phyloP scores from a whole-genome alignment of 2,888 invertebrate species.

The Trichogramma dendrolimi region DNA sequence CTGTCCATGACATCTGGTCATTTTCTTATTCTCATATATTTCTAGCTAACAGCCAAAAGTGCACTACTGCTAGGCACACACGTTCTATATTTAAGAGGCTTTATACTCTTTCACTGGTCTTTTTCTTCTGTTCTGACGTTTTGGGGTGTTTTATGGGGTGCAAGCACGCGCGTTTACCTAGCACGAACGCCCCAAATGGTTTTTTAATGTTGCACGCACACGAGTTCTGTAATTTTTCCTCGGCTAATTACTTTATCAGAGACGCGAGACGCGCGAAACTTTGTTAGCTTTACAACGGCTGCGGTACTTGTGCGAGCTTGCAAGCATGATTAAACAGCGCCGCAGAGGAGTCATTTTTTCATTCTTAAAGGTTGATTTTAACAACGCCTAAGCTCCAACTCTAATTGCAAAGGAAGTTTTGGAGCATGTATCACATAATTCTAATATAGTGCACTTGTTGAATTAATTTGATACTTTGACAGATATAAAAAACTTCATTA shows the following conservation, averaged over 20 bases:
- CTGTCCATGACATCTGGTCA: constrained; percentile 2
- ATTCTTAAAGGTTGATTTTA: constrained; percentile 1
- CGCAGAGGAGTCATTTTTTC: not conserved
- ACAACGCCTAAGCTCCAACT: constrained; percentile 9
- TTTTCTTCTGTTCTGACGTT: not conserved
- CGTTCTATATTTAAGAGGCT: constrained; percentile 2
- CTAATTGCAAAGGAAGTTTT: constrained; percentile 8
- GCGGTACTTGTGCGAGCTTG: not conserved
- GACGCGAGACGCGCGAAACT: constrained; percentile 2
- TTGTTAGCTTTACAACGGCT: constrained; percentile 4
- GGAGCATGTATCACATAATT: not conserved
- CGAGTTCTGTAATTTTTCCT: constrained; percentile 17
- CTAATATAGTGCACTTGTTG: constrained; percentile 3
- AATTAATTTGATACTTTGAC: not conserved
- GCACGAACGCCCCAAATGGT: constrained; percentile 15
- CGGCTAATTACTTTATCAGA: constrained; percentile 24
- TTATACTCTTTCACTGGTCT: not conserved
- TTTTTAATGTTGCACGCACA: constrained; percentile 21
- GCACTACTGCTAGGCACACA: not conserved
- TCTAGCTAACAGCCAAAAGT: not conserved
- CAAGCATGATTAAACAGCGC: constrained; percentile 1
- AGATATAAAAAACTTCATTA: too few relatives aligned
- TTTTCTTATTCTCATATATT: constrained; percentile 16
- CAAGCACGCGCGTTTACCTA: not conserved
- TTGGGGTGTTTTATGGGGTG: constrained; percentile 2